These are phyloP conservation scores for Nibea coibor DNA, from an alignment of 2,113 vertebrate genomes.

Conservation along the genomic window DNA sequence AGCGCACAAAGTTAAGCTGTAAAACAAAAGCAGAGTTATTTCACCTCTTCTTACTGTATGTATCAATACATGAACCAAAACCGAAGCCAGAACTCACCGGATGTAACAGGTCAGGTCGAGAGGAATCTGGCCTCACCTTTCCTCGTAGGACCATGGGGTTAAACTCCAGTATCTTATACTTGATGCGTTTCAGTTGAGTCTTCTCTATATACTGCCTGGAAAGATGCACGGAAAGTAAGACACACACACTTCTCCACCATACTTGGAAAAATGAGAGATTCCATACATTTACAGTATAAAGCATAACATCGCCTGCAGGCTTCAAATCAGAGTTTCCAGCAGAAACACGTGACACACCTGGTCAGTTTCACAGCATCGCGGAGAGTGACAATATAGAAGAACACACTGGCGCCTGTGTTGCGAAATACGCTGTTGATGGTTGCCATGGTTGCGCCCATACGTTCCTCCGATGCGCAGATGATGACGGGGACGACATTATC, in stretches of 20 bases:
- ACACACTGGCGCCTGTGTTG: conserved; percentile 88
- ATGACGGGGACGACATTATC: conserved; percentile 89
- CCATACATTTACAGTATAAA: neutral
- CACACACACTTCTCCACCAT: neutral
- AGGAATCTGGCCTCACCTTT: conserved; percentile 92
- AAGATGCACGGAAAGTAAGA: neutral
- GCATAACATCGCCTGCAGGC: neutral
- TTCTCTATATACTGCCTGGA: conserved; percentile 92
- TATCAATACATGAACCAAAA: neutral
- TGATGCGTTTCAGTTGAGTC: conserved; percentile 90
- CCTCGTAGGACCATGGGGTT: conserved; percentile 92
- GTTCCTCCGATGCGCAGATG: conserved; percentile 91
- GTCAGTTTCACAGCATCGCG: conserved; percentile 87
- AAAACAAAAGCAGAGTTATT: conserved; percentile 55
- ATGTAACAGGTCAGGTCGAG: conserved; percentile 93
- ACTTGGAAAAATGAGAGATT: neutral
- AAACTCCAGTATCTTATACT: conserved; percentile 93
- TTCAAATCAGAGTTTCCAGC: neutral
- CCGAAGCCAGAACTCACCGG: conserved; percentile 88
- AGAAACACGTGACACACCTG: conserved; percentile 76
- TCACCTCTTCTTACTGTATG: neutral
- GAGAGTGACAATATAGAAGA: conserved; percentile 95
- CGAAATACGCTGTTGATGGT: conserved; percentile 94
- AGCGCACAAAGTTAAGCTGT: conserved; percentile 96
- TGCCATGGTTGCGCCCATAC: conserved; percentile 90